Evolutionary conservation across 2,888 invertebrate genomes (phyloP), one percentile per base, ranked within the genome.

Genomic region (Glyphotaelius pellucidus): DNA sequence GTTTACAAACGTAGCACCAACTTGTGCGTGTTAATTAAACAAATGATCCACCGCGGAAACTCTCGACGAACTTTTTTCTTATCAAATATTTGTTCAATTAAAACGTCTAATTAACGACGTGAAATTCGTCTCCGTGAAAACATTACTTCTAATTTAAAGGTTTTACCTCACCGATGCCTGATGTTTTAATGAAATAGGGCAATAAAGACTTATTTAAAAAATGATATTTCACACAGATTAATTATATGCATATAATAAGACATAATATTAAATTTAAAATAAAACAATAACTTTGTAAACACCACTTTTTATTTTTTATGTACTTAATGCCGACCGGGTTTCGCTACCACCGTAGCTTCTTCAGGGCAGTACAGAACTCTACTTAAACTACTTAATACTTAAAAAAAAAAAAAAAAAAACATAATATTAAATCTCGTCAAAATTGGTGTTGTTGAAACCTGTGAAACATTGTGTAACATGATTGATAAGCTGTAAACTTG

Each of bases 61-160:
- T 42, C 85, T 32, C 85, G 31, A 52, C 52, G 31, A 87, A 87
- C 87, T 87, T 87, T 87, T 87, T 87, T 87, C 87, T 87, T 86
- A 32, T 87, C 87, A 87, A 87, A 87, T 87, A 87, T 87, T 87
- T 87, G 87, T 52, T 30, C 87, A 32, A 67, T 87, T 42, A 86
- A 87, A 67, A 87, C 87, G 67, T 67, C 67, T 87, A 67, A 87
- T 87, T 87, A 87, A 87, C 87, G 87, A 67, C 67, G 67, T n/a
- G 86, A 87, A 87, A 67, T 87, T 67, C 67, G 87, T 87, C 87
- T 52, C 87, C 14, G 30, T 42, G 38, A n/a, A 35, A 30, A 86
- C 42, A 86, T 83, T 83, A 35, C n/a, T 35, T 38, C 83, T 11
- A 25, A 38, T 15, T 38, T 83, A 32, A 25, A 35, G 83, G 83